These are phyloP conservation scores for Lates japonicus DNA, from an alignment of 2,797 vertebrate genomes.

Conservation along the genomic window DNA sequence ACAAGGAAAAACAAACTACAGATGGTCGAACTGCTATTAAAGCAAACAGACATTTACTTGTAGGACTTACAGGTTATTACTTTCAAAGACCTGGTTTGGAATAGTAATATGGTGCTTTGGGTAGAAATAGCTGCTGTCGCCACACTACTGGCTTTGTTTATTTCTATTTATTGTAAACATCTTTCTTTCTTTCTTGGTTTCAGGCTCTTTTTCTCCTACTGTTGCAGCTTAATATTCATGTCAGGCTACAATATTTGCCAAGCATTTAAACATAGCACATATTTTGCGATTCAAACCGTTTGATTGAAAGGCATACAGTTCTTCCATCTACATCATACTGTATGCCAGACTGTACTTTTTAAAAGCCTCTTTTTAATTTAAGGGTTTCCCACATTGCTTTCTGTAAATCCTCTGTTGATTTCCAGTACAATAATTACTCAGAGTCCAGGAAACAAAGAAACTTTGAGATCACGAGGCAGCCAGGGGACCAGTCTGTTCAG, in stretches of 20 bases:
- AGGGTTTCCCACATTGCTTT: slow-evolving; percentile 20
- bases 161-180: slow-evolving; percentile 14
- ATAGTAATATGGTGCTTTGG: slow-evolving; percentile 9
- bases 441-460: slow-evolving; percentile 41
- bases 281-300: neutral
- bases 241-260: neutral
- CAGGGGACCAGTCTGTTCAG: slow-evolving; percentile 39
- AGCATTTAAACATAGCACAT: neutral
- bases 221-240: neutral
- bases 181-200: neutral
- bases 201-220: neutral
- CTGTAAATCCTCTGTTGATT: slow-evolving; percentile 31
- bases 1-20: slow-evolving; percentile 16
- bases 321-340: neutral
- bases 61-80: slow-evolving; percentile 18
- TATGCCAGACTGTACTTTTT: neutral
- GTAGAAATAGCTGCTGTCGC: slow-evolving; percentile 16
- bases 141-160: slow-evolving; percentile 2
- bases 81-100: slow-evolving; percentile 37
- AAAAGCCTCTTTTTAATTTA: neutral
- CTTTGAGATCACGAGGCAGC: slow-evolving; percentile 29
- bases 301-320: neutral
- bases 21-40: slow-evolving; percentile 41
- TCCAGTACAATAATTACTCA: slow-evolving; percentile 34
- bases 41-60: slow-evolving; percentile 28